Percentiles rank a stretch among this genome's conserved stretches.
Conservation (phyloP, 2,113 vertebrate species). For the Rattus rattus region DNA sequence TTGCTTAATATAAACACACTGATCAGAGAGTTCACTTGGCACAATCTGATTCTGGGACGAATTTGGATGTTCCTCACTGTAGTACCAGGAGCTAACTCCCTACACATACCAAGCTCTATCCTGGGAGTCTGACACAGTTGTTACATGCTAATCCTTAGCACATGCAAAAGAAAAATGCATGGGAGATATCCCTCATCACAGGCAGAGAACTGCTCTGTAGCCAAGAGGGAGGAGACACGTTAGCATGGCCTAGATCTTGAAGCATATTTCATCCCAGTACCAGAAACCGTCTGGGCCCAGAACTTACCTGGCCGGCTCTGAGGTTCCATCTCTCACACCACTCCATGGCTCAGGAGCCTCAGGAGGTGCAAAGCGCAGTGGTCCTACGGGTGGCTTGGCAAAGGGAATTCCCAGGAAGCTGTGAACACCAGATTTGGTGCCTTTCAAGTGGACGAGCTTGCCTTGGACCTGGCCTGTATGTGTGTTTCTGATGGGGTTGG, state of each 20-base stretch:
- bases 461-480: constrained; percentile 85
- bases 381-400: constrained; percentile 91
- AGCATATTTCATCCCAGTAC: neutral
- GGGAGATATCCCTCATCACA: neutral
- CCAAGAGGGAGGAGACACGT: neutral
- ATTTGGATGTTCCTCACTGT: neutral
- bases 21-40: neutral
- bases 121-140: neutral
- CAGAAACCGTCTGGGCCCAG: neutral
- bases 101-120: neutral
- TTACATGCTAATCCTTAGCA: neutral
- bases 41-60: neutral
- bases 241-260: neutral
- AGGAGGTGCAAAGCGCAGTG: constrained; percentile 89
- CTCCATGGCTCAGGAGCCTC: constrained; percentile 88
- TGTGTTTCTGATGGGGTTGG: constrained; percentile 86
- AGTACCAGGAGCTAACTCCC: neutral
- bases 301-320: constrained; percentile 88
- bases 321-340: constrained; percentile 80
- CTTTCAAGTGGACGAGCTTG: constrained; percentile 85
- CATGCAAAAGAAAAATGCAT: neutral
- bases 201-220: neutral
- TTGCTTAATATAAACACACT: neutral
- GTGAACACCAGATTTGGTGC: constrained; percentile 83
- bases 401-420: constrained; percentile 73